Percentiles rank a stretch among this genome's conserved stretches.
Conservation (phyloP, 2,113 vertebrate genomes). For the Elaphurus davidianus region DNA sequence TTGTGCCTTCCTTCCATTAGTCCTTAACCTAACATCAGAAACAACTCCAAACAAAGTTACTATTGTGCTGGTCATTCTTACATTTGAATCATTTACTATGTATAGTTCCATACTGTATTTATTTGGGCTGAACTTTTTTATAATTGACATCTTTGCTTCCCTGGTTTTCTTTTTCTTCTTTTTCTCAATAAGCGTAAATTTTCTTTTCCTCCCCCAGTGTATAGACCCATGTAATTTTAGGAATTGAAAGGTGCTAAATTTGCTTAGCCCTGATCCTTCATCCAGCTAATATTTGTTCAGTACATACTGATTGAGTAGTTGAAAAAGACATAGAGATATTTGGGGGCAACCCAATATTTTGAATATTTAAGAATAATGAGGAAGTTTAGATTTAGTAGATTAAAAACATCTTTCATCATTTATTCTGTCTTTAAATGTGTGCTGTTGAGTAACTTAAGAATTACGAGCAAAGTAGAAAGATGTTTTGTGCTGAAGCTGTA, state of each 20-base stretch:
- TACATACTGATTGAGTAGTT: not conserved
- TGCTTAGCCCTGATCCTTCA: not conserved
- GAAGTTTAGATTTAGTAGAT: constrained; percentile 12
- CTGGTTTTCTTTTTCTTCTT: not conserved
- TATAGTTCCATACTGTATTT: not conserved
- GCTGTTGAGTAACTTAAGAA: not conserved
- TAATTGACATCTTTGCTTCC: not conserved
- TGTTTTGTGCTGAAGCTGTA: not conserved
- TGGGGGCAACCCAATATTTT: not conserved
- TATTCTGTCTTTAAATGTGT: constrained; percentile 14
- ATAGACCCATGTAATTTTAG: not conserved
- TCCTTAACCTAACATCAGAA: not conserved
- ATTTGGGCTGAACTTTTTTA: not conserved
- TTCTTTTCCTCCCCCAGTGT: not conserved
- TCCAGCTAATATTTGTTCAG: not conserved
- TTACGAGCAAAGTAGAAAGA: not conserved
- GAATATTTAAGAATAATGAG: not conserved
- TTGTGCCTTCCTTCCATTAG: not conserved
- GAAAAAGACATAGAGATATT: not conserved
- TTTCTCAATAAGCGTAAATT: not conserved
- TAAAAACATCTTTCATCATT: not conserved
- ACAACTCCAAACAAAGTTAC: not conserved
- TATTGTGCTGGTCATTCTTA: not conserved
- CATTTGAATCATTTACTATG: not conserved
- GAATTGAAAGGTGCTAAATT: not conserved